Base-by-base conservation (phyloP, 2,888 invertebrate species). In the Anodontia alba region DNA sequence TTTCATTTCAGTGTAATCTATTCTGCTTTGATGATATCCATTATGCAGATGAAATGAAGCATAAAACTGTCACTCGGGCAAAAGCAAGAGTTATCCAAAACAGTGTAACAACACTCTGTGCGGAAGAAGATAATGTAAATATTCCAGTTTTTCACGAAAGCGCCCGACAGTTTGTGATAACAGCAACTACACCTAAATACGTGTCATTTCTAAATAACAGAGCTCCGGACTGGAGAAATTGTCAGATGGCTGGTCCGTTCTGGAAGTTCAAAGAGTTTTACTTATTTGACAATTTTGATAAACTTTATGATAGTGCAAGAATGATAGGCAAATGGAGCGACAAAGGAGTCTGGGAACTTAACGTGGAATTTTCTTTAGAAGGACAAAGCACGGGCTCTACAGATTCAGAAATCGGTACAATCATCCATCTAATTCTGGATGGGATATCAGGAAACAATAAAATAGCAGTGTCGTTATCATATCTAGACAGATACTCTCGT, bases 51-150 rank as follows among this genome's bases (percentile, higher is more conserved):
- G 81, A 79, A 15, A 67, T 73, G 20, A 49, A 74, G 7, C 29
- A 73, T 8, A 26, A 62, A 20, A 20, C 38, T 26, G 23, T 12
- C 0, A 31, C 43, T 15, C 62, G 73, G 15, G 66, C 67, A 23
- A 42, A 73, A 31, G 83, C 76, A 12, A 66, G 69, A 33, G 76
- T 84, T 0, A 42, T 76, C 0, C 90, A 90, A 57, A 71, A 74
- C 8, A 91, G 90, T 69, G 77, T 76, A 12, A 67, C 42, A 8
- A 89, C 90, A 17, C 67, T 31, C 10, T 91, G 91, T 69, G 89
- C 90, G 1, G 91, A 91, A 57, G 89, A 89, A 36, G 90, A 91
- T 54, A 91, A 91, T 68, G 78, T 91, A 0, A 88, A 90, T 67
- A 81, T 91, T 10, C 89, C 91, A 0, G 72, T 91, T 17, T 90